phyloP scores from a whole-genome alignment of 2,113 vertebrate species.

The Elachura formosa region DNA sequence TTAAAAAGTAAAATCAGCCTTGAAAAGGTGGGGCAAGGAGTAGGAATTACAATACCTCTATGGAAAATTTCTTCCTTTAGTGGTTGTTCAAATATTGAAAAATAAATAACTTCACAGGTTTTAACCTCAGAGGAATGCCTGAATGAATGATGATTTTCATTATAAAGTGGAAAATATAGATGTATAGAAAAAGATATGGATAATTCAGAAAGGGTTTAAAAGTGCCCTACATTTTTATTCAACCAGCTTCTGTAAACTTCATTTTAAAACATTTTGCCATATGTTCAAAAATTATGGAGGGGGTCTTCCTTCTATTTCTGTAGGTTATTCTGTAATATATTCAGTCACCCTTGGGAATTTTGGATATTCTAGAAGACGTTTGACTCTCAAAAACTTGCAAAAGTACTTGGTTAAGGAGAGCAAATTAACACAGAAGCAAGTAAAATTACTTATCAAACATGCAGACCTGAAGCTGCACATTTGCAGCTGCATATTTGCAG shows the following conservation, averaged over 20 bases:
- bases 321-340: background rate
- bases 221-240: background rate
- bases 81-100: background rate
- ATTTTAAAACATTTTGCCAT: background rate
- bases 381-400: background rate
- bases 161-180: background rate
- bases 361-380: background rate
- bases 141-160: background rate
- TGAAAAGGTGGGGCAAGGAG: background rate
- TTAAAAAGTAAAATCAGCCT: background rate
- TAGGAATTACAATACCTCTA: background rate
- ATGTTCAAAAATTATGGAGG: background rate
- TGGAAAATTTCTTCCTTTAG: background rate
- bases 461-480: background rate
- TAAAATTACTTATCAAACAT: background rate
- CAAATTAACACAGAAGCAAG: background rate
- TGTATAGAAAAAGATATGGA: background rate
- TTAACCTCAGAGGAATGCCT: background rate
- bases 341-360: background rate
- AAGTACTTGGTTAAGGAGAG: background rate
- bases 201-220: background rate
- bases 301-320: background rate
- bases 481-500: no score
- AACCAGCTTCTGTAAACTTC: background rate
- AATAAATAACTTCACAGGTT: background rate